These are phyloP conservation scores for Distichodus sexfasciatus DNA, from an alignment of 2,797 vertebrate genomes.

Conservation along the genomic window DNA sequence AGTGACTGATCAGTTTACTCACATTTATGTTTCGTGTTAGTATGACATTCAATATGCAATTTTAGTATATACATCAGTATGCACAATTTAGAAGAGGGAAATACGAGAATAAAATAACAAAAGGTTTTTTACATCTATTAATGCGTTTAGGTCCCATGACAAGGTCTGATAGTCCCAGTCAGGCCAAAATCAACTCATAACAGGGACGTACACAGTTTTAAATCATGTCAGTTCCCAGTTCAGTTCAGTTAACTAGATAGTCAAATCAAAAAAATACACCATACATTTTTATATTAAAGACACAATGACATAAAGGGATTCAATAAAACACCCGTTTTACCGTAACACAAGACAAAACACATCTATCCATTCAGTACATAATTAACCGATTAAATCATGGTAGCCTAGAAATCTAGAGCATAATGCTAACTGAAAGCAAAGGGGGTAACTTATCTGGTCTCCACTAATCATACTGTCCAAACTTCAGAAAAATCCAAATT, in stretches of 20 bases:
- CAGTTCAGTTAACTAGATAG: not conserved
- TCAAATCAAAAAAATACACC: not conserved
- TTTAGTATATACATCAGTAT: constrained; percentile 4
- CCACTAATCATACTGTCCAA: constrained; percentile 86
- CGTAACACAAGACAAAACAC: constrained; percentile 55
- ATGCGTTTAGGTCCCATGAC: constrained; percentile 5
- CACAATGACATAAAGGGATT: constrained; percentile 30
- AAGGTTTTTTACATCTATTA: not conserved
- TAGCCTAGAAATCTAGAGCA: constrained; percentile 59
- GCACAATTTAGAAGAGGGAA: not conserved
- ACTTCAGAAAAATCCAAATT: constrained; percentile 86
- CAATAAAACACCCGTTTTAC: constrained; percentile 20
- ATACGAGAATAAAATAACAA: not conserved
- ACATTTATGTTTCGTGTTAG: not conserved
- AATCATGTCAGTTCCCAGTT: not conserved
- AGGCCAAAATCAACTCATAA: not conserved
- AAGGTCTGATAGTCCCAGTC: constrained; percentile 3
- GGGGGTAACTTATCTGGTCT: constrained; percentile 83
- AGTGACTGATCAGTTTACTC: not conserved
- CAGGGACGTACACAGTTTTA: constrained; percentile 17
- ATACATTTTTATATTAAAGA: constrained; percentile 20
- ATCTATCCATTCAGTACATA: constrained; percentile 58
- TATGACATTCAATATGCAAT: not conserved
- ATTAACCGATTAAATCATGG: constrained; percentile 51
- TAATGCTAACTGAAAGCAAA: constrained; percentile 79